phyloP scores from a whole-genome alignment of 1,140 invertebrate species.

The Sarcophaga peregrina region DNA sequence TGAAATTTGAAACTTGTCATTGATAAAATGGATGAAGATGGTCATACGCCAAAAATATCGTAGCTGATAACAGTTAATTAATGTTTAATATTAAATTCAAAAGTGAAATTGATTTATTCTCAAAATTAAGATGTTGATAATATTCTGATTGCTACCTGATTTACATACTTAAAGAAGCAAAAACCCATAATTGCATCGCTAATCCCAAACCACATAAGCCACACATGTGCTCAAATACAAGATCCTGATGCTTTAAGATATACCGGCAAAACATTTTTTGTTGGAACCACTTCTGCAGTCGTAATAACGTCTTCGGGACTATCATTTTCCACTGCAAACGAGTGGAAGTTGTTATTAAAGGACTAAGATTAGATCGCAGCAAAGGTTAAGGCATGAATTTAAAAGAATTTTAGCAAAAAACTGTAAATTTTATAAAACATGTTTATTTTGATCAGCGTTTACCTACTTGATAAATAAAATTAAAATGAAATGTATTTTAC shows the following conservation, averaged over 20 bases:
- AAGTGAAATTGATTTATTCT: too few relatives aligned
- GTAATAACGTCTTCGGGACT: slow-evolving; percentile 15
- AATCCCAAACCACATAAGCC: slow-evolving; percentile 38
- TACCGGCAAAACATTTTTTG: slow-evolving; percentile 38
- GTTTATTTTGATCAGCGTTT: too few relatives aligned
- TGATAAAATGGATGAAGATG: slow-evolving; percentile 61
- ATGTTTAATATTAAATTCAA: too few relatives aligned
- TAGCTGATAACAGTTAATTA: background rate
- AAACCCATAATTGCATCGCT: slow-evolving; percentile 29
- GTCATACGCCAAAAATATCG: slow-evolving; percentile 21
- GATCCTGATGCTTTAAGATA: slow-evolving; percentile 39
- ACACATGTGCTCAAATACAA: slow-evolving; percentile 42
- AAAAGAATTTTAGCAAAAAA: too few relatives aligned
- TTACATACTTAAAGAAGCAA: slow-evolving; percentile 5
- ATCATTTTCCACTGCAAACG: background rate
- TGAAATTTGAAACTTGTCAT: slow-evolving; percentile 66
- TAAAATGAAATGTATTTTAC: too few relatives aligned
- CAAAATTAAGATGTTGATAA: background rate
- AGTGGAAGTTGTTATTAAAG: background rate
- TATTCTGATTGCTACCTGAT: slow-evolving; percentile 6
- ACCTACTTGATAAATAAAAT: too few relatives aligned
- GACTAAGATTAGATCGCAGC: background rate
- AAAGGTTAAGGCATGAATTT: background rate
- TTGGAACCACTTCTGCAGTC: slow-evolving; percentile 40
- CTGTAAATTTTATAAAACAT: too few relatives aligned